Evolutionary conservation across 2,797 vertebrate genomes (phyloP).

Genomic region (Pseudochromis fuscus): DNA sequence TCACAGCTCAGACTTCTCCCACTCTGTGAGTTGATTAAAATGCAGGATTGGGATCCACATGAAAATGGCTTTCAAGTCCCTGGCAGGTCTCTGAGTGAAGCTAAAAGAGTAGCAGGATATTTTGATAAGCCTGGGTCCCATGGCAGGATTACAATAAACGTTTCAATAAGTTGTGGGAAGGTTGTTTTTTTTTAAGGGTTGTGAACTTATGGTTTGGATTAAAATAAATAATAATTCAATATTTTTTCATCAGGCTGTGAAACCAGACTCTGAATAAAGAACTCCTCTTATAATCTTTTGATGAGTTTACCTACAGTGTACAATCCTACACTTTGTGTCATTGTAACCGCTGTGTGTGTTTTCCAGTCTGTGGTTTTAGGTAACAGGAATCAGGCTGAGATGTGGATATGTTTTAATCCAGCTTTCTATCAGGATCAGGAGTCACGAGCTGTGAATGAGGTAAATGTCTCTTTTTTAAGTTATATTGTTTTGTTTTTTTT

Average conservation of each 20-base stretch:
- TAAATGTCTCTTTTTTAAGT: conserved; percentile 28
- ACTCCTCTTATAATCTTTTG: not conserved
- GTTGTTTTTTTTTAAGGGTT: conserved; percentile 20
- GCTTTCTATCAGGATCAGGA: conserved; percentile 68
- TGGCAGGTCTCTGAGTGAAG: conserved; percentile 6
- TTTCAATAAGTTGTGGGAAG: conserved; percentile 14
- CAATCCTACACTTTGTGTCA: not conserved
- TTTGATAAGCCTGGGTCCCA: conserved; percentile 18
- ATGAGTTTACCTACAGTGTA: not conserved
- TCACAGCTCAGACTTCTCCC: not conserved
- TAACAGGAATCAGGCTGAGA: conserved; percentile 67
- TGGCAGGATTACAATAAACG: conserved; percentile 4
- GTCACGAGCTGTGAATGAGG: conserved; percentile 79
- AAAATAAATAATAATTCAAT: conserved; percentile 1
- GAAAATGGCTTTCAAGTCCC: conserved; percentile 23
- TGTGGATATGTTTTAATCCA: conserved; percentile 89
- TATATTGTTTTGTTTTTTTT: not conserved
- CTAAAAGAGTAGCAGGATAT: conserved; percentile 15
- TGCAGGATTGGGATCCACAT: conserved; percentile 13
- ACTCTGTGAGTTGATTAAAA: conserved; percentile 18
- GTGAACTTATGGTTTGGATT: not conserved
- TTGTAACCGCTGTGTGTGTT: conserved; percentile 1
- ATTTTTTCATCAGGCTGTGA: not conserved
- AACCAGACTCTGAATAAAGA: not conserved
- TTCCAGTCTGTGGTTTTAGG: conserved; percentile 84